These are phyloP conservation scores for Pteria penguin DNA, from an alignment of 2,888 invertebrate genomes.

Conservation along the genomic window DNA sequence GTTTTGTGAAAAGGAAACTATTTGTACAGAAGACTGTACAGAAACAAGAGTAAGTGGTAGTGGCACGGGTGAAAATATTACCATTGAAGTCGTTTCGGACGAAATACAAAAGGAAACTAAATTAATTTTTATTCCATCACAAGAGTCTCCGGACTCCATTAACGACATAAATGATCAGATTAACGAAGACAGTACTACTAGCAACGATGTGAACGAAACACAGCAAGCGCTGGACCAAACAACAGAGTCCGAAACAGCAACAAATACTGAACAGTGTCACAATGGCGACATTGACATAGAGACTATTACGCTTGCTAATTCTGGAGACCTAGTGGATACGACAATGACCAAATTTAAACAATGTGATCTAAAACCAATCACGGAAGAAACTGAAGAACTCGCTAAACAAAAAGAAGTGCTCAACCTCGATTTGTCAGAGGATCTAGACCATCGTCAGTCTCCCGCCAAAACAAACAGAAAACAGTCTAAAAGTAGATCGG, in stretches of 20 bases:
- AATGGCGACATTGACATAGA: background rate
- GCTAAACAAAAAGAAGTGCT: too few relatives aligned
- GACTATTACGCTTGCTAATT: background rate
- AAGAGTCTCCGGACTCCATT: too few relatives aligned
- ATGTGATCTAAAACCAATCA: background rate
- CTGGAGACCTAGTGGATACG: background rate
- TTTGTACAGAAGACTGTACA: background rate
- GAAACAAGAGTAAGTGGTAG: background rate
- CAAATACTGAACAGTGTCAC: background rate
- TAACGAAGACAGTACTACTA: background rate
- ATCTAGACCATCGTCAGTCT: too few relatives aligned
- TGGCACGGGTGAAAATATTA: background rate
- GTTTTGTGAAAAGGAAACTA: background rate
- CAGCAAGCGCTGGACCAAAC: too few relatives aligned
- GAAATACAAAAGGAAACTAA: too few relatives aligned
- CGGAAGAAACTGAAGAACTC: conserved; percentile 7
- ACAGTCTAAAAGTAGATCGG: too few relatives aligned
- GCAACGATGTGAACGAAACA: background rate
- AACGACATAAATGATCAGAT: background rate
- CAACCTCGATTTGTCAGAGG: too few relatives aligned
- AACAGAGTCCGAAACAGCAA: background rate
- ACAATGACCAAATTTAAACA: background rate
- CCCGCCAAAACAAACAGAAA: too few relatives aligned
- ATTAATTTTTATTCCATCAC: too few relatives aligned
- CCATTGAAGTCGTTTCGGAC: background rate